Base-by-base conservation (phyloP, 2,113 vertebrate species). In the Egretta garzetta region DNA sequence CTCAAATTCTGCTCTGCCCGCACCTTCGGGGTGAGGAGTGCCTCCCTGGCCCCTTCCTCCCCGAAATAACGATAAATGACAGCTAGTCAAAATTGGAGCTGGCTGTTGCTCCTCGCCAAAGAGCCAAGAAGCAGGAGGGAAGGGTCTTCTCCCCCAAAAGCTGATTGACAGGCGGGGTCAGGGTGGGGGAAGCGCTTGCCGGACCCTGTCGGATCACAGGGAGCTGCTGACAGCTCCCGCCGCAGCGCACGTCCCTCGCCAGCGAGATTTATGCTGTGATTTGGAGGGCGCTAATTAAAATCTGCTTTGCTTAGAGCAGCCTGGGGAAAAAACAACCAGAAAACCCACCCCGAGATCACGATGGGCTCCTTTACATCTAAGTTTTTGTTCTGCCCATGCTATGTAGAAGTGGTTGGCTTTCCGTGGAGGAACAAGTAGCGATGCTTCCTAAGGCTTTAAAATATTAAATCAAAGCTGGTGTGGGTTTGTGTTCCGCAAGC, bases 221-320 rank as follows among this genome's bases (percentile, higher is more conserved):
- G 98, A 98, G 98, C 90, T 99, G 99, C 98, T 99, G 98, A 99
- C 98, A 99, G 98, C 95, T 98, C 56, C 67, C 80, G 75, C 97
- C 72, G 71, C 97, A 75, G 91, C 95, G 94, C 88, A 60, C 97
- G 96, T 96, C 94, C 97, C 90, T 89, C 33, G 33, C 90, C 0
- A 3, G 23, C 33, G 52, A 96, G 92, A 96, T 96, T 97, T 95
- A 92, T 76, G 85, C 95, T 66, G 92, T 23, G 35, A n/a, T 80
- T 73, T 14, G 7, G 71, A 77, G 92, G 64, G 76, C 83, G 49
- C n/a, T 91, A 67, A 89, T 90, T 88, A 94, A 97, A 86, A 37
- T 76, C 52, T 56, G 87, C 56, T 93, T 80, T 35, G 37, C 76
- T 88, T 8, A 15, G 30, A 56, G 14, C 32, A 30, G 33, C 35